These are phyloP conservation scores for Scopus umbretta DNA, from an alignment of 2,113 vertebrate genomes.

Conservation along the genomic window DNA sequence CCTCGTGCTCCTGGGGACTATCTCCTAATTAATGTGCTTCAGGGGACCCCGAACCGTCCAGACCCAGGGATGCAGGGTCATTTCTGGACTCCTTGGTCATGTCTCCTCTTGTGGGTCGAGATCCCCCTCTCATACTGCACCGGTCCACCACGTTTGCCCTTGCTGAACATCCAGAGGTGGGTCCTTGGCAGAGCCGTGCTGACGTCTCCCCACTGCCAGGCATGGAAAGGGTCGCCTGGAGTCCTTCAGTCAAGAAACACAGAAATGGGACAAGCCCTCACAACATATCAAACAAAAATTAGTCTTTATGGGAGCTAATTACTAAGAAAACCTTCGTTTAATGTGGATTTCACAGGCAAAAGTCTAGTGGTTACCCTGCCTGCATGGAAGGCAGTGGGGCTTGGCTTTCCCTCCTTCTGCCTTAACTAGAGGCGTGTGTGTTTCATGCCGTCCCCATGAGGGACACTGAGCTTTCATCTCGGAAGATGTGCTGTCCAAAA, in stretches of 20 bases:
- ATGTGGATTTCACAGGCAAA: neutral
- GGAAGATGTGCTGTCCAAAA: neutral
- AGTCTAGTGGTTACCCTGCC: neutral
- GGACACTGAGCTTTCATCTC: neutral
- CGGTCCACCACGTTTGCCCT: accelerated
- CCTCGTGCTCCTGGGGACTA: accelerated
- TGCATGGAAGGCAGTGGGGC: neutral
- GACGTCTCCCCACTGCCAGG: accelerated
- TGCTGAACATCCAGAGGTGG: accelerated
- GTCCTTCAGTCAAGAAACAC: neutral
- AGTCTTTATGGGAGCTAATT: neutral
- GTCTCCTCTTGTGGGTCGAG: neutral
- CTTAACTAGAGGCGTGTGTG: neutral
- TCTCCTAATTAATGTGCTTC: neutral
- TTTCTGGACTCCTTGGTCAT: neutral
- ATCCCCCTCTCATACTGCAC: neutral
- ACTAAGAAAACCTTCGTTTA: neutral
- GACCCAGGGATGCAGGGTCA: accelerated
- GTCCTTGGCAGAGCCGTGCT: neutral
- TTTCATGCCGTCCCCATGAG: neutral
- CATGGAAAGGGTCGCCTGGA: neutral
- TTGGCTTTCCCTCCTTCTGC: neutral
- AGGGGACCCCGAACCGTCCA: accelerated
- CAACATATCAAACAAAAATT: neutral
- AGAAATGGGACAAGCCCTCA: neutral